Evolutionary conservation across 64 coral and sea anemone species (phyloP).

Genomic region (Hydrozoanthus tunicans): DNA sequence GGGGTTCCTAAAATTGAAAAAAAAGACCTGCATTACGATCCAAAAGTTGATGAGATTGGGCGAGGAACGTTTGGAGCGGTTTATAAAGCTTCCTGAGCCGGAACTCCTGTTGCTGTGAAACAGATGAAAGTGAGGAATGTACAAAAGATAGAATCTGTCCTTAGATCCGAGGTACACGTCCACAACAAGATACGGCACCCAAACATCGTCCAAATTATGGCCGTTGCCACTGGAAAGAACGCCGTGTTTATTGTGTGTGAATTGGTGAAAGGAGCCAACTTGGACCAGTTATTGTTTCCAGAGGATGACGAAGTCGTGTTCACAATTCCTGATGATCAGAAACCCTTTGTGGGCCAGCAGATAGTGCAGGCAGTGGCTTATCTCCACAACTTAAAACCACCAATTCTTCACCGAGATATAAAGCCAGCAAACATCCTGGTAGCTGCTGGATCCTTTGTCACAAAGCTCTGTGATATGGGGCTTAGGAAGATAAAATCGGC

Average conservation of each 20-base stretch:
- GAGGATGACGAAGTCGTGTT: conserved; percentile 17
- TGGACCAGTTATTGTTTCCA: conserved; percentile 7
- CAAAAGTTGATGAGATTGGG: conserved; percentile 25
- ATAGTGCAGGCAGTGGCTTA: conserved; percentile 27
- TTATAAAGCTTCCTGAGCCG: conserved; percentile 28
- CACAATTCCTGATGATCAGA: conserved; percentile 29
- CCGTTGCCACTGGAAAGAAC: conserved; percentile 19
- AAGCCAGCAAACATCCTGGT: conserved; percentile 29
- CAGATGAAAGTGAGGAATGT: conserved; percentile 32
- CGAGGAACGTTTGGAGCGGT: conserved; percentile 11
- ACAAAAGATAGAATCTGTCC: conserved; percentile 8
- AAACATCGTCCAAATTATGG: conserved; percentile 38
- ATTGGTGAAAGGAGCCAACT: conserved; percentile 15
- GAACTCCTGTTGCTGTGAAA: conserved; percentile 27
- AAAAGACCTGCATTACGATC: conserved; percentile 22
- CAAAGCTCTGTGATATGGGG: conserved; percentile 29
- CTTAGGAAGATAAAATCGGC: conserved; percentile 1
- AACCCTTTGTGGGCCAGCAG: conserved; percentile 5
- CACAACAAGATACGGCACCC: conserved; percentile 40
- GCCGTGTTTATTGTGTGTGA: conserved; percentile 30
- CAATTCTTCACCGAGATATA: conserved; percentile 22
- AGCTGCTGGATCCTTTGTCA: conserved; percentile 3
- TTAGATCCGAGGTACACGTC: conserved; percentile 20
- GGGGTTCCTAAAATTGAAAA: conserved; percentile 21
- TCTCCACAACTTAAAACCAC: conserved; percentile 27